These are phyloP conservation scores for Nyctereutes procyonoides DNA, from an alignment of 2,113 vertebrate genomes.

Conservation along the genomic window DNA sequence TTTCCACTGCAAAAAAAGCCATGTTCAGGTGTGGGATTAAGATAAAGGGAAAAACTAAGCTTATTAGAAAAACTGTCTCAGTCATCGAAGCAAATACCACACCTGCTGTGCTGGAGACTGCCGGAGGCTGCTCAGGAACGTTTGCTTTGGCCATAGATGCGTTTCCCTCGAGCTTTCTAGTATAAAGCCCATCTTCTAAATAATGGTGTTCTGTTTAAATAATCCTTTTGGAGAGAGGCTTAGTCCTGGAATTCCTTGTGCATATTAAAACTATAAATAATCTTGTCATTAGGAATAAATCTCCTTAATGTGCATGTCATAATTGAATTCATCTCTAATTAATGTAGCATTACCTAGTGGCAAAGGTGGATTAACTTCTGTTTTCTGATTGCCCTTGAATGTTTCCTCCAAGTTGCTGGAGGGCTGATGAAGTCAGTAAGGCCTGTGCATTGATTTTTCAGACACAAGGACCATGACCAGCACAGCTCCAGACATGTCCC, in stretches of 20 bases:
- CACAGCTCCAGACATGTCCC: conserved; percentile 63
- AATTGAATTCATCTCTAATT: conserved; percentile 80
- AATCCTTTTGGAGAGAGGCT: not conserved
- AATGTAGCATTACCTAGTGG: conserved; percentile 66
- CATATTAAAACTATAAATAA: conserved; percentile 70
- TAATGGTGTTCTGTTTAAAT: not conserved
- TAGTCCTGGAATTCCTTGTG: not conserved
- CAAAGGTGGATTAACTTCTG: conserved; percentile 67
- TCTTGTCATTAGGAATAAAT: conserved; percentile 70
- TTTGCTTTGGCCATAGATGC: not conserved
- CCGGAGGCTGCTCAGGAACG: not conserved
- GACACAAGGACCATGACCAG: conserved; percentile 78
- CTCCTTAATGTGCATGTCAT: conserved; percentile 71
- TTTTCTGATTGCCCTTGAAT: conserved; percentile 78
- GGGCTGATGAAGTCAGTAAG: conserved; percentile 40
- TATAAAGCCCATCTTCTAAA: conserved; percentile 6
- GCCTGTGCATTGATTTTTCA: conserved; percentile 86
- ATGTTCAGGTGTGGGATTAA: not conserved
- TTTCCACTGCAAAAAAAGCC: not conserved
- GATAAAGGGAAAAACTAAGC: not conserved
- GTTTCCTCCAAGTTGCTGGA: conserved; percentile 26
- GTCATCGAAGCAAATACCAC: not conserved
- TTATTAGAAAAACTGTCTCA: not conserved
- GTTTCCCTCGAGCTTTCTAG: not conserved
- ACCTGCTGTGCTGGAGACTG: not conserved